These are phyloP conservation scores for Xenus cinereus DNA, from an alignment of 2,113 vertebrate species.

Conservation along the genomic window DNA sequence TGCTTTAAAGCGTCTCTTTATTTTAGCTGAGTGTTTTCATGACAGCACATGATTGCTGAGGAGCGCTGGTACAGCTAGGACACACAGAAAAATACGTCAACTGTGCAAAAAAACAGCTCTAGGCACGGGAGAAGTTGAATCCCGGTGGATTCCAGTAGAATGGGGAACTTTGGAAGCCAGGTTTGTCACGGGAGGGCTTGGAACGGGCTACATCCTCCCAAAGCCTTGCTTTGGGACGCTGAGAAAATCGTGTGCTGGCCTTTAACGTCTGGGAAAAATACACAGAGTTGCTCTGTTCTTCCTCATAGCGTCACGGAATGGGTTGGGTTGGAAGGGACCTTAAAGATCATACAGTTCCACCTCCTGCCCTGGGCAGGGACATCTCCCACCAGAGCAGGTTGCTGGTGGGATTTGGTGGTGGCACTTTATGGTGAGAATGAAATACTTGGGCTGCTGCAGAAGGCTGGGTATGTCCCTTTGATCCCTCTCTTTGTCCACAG, in stretches of 20 bases:
- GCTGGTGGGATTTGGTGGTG: background rate
- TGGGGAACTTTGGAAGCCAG: background rate
- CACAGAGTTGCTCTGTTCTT: background rate
- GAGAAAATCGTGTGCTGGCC: accelerated
- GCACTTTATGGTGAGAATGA: background rate
- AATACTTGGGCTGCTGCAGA: accelerated
- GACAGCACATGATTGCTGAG: constrained; percentile 2
- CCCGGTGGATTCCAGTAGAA: background rate
- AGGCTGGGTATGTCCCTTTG: background rate
- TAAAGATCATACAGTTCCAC: background rate
- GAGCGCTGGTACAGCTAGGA: background rate
- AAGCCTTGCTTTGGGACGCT: background rate
- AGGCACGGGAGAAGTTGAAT: background rate
- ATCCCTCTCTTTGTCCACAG: background rate
- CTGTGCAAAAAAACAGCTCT: background rate
- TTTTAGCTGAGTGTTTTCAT: constrained; percentile 36
- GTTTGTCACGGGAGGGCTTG: background rate
- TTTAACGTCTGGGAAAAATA: background rate
- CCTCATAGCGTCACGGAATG: background rate
- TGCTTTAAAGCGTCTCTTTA: constrained; percentile 18
- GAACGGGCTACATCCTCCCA: background rate
- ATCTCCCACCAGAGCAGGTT: background rate
- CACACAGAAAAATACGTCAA: constrained; percentile 1
- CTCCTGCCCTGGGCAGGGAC: background rate
- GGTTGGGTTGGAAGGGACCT: background rate